Evolutionary conservation across 2,113 vertebrate genomes (phyloP).

Genomic region (Taurulus bubalis): DNA sequence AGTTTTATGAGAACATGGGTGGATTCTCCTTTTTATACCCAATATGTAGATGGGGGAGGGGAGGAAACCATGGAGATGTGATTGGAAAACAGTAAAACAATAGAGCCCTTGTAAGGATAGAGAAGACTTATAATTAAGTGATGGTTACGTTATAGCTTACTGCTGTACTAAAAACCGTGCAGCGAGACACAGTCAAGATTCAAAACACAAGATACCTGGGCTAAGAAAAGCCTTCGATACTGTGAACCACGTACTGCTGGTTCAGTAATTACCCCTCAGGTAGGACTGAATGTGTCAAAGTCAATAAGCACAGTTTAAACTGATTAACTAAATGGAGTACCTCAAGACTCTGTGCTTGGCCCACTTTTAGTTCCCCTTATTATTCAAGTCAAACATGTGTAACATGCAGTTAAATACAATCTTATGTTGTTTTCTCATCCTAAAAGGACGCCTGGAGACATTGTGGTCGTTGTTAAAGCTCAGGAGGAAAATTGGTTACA

Average conservation of each 20-base stretch:
- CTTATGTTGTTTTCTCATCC: not conserved
- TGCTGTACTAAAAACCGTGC: not conserved
- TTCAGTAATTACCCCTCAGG: not conserved
- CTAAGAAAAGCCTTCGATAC: not conserved
- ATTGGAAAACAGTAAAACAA: conserved; percentile 20
- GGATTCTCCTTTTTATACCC: conserved; percentile 39
- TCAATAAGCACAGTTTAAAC: conserved; percentile 1
- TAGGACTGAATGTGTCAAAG: not conserved
- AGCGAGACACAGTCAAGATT: not conserved
- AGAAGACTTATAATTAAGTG: not conserved
- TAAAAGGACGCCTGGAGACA: not conserved
- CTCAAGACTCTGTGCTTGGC: conserved; percentile 1
- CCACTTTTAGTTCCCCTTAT: not conserved
- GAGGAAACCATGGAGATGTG: conserved; percentile 15
- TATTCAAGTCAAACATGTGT: not conserved
- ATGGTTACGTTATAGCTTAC: not conserved
- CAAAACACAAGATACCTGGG: not conserved
- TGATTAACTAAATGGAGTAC: not conserved
- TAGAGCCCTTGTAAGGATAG: not conserved
- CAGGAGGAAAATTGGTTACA: not conserved
- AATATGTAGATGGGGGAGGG: conserved; percentile 8
- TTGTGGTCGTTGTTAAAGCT: not conserved
- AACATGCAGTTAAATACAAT: not conserved
- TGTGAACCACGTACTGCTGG: not conserved
- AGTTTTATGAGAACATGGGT: conserved; percentile 56